Percentiles rank a stretch among this genome's conserved stretches.
These are phyloP conservation scores for Spodoptera litura DNA, from an alignment of 1,140 invertebrate species.

Conservation along the genomic window DNA sequence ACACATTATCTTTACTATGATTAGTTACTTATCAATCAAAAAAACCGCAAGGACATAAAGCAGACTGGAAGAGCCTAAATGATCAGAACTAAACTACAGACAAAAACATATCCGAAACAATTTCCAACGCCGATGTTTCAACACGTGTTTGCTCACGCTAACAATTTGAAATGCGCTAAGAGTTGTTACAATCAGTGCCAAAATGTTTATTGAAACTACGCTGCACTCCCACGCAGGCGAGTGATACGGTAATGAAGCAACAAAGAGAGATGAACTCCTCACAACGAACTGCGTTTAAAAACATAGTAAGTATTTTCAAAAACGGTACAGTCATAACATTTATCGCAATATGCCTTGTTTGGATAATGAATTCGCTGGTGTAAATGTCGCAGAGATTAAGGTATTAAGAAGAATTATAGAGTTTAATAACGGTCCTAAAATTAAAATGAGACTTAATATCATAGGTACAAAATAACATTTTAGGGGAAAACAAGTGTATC, in stretches of 20 bases:
- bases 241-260: background rate
- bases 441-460: too few species aligned
- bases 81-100: background rate
- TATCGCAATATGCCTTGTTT: too few species aligned
- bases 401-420: too few species aligned
- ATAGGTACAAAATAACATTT: too few species aligned
- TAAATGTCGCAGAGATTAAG: too few species aligned
- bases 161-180: background rate
- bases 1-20: too few species aligned
- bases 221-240: conserved; percentile 1
- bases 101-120: background rate
- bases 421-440: too few species aligned
- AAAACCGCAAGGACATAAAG: background rate
- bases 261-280: conserved; percentile 1
- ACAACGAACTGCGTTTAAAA: background rate
- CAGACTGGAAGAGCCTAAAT: too few species aligned
- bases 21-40: background rate
- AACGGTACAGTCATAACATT: too few species aligned
- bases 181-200: conserved; percentile 3
- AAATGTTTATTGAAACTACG: conserved; percentile 32
- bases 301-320: background rate
- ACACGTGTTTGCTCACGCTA: conserved; percentile 13
- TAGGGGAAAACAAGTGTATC: too few species aligned
- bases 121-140: background rate
- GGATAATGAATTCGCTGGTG: too few species aligned